Percentiles rank a stretch among this genome's conserved stretches.
Conservation (phyloP, 1,140 invertebrate genomes). For the Mesaphorura yosii region DNA sequence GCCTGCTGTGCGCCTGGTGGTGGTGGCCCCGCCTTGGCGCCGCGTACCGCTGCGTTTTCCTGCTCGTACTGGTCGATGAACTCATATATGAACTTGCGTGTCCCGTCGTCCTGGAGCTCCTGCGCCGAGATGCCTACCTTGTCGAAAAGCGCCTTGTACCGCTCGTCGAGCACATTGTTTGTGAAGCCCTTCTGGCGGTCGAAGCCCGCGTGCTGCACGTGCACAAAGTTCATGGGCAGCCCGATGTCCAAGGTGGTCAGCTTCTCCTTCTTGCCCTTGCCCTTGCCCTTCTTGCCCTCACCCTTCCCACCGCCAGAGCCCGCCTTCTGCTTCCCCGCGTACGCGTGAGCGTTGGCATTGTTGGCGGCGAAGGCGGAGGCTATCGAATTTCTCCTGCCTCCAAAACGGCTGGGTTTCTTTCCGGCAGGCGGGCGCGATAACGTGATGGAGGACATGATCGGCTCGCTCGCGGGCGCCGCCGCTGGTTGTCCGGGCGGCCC, state of each 20-base stretch:
- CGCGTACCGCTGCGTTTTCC: no score
- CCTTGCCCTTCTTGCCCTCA: constrained; percentile 1
- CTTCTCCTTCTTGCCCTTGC: constrained; percentile 40
- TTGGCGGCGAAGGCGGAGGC: no score
- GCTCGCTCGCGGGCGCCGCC: no score
- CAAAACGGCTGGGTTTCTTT: not conserved
- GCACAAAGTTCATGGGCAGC: not conserved
- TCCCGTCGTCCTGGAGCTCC: not conserved
- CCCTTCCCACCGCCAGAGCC: not conserved
- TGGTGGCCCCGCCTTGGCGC: no score
- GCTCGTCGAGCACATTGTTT: not conserved
- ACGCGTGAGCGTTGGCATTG: not conserved
- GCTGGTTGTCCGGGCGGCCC: no score
- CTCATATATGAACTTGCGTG: not conserved
- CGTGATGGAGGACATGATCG: no score
- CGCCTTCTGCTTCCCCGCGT: not conserved
- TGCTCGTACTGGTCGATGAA: no score
- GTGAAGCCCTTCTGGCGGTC: not conserved
- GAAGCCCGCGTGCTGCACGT: not conserved
- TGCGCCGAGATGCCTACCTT: not conserved
- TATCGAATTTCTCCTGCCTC: not conserved
- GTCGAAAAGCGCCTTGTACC: not conserved
- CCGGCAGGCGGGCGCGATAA: not conserved
- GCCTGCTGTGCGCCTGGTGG: no score
- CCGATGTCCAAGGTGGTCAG: not conserved